These are phyloP conservation scores for Myopa tessellatipennis DNA, from an alignment of 2,888 invertebrate genomes.

Conservation along the genomic window DNA sequence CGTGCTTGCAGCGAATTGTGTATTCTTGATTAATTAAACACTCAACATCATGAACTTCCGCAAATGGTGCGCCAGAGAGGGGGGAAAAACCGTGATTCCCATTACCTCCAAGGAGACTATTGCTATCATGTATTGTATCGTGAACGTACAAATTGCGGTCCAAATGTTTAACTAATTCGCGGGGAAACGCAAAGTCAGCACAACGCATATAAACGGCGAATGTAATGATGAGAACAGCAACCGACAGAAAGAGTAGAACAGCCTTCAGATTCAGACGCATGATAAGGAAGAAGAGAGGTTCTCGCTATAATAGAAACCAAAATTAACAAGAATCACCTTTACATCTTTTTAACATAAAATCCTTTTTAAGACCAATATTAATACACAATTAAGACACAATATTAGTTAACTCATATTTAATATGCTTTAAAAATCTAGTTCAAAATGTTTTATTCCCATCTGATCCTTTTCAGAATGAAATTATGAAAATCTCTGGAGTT, in stretches of 20 bases:
- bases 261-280: conserved; percentile 83
- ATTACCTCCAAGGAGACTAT: conserved; percentile 37
- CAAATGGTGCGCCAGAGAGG: conserved; percentile 8
- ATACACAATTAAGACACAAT: too few relatives aligned
- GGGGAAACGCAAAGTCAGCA: conserved; percentile 71
- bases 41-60: conserved; percentile 75
- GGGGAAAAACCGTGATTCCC: neutral
- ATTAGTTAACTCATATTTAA: too few relatives aligned
- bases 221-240: conserved; percentile 76
- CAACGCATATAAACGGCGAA: conserved; percentile 83
- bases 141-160: conserved; percentile 54
- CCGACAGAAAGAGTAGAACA: conserved; percentile 75
- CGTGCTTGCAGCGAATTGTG: conserved; percentile 80
- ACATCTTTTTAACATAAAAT: too few relatives aligned
- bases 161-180: conserved; percentile 60
- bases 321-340: too few relatives aligned
- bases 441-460: too few relatives aligned
- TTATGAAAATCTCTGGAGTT: too few relatives aligned
- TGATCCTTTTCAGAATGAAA: too few relatives aligned
- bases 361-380: too few relatives aligned
- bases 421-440: too few relatives aligned
- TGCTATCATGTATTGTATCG: conserved; percentile 41
- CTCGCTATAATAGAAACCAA: conserved; percentile 54
- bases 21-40: conserved; percentile 92
- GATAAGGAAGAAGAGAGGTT: conserved; percentile 72